Base-by-base conservation (phyloP, 2,888 invertebrate species). In the Mechanitis mazaeus region DNA sequence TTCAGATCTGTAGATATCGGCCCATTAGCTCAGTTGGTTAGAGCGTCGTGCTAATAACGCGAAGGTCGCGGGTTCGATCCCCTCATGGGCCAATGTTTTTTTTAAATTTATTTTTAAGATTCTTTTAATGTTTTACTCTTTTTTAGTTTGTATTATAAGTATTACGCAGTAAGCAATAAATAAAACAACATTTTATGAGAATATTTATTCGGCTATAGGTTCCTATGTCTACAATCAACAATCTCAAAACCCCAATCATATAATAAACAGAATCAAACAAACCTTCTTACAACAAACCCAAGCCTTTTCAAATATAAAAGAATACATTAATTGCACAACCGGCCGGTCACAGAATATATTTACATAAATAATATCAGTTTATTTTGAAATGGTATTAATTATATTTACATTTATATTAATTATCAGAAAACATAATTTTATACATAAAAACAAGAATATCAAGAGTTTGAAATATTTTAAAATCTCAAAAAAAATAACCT, bases 31-130 rank as follows among this genome's bases (percentile, higher is more conserved):
- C 93, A 93, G 93, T 93, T 93, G 93, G 93, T 93, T 93, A 93
- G 93, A 93, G 93, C 93, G 93, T 93, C 93, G 93, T 93, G 93
- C 93, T 93, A 93, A 93, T 93, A 93, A 93, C 93, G 93, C 93
- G 93, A 93, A 93, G 93, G 93, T 93, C 93, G 92, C 91, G 93
- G 92, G 93, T 93, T 93, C 93, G 93, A 93, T 93, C 93, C 93
- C 92, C 93, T 90, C 93, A 93, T 92, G 93, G 92, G 93, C 92
- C 92, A 84, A 1, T 12, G 2, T 7, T 11, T 20, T 55, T 63
- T 65, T 61, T 55, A 28, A 28, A 12, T 54, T 42, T 33, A 58
- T 58, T 45, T 47, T 4, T 47, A 35, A 20, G 35, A 0, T 50
- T 12, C 45, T 54, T 46, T 53, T 20, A n/a, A 20, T 20, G 20